phyloP scores from a whole-genome alignment of 2,797 vertebrate genomes.

The Cuculus canorus region DNA sequence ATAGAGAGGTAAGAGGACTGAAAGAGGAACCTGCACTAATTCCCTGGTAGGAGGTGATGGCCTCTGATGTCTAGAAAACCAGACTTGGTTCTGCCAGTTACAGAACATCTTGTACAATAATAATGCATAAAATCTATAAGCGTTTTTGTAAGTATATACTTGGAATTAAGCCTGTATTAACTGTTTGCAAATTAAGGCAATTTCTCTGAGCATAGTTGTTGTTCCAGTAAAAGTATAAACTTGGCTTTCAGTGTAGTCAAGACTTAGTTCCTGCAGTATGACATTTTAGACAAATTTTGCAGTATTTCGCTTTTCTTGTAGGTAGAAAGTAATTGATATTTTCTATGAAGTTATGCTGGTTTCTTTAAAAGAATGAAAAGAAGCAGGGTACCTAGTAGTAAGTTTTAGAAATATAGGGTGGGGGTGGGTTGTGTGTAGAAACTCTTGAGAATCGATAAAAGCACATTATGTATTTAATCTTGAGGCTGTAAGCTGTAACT shows the following conservation, averaged over 20 bases:
- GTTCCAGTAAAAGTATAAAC: neutral
- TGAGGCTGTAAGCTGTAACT: neutral
- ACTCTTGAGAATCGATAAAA: neutral
- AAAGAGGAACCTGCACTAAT: neutral
- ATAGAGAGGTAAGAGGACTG: neutral
- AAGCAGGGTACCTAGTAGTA: neutral
- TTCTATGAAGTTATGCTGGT: neutral
- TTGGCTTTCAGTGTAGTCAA: neutral
- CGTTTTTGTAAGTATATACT: neutral
- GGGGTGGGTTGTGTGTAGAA: neutral
- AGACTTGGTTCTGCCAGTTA: neutral
- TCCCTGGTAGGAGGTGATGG: neutral
- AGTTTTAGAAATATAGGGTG: neutral
- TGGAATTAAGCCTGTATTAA: neutral
- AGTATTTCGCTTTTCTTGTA: neutral
- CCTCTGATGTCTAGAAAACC: neutral
- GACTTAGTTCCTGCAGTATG: neutral
- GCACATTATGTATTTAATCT: fast-evolving
- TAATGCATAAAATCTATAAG: neutral
- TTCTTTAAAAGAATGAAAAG: neutral
- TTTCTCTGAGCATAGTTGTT: neutral
- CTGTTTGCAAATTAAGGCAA: neutral
- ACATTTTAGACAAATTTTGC: neutral
- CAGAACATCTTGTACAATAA: neutral
- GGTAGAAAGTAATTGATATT: neutral